Evolutionary conservation across 2,888 invertebrate genomes (phyloP).

Genomic region (Callyntrura sp.): DNA sequence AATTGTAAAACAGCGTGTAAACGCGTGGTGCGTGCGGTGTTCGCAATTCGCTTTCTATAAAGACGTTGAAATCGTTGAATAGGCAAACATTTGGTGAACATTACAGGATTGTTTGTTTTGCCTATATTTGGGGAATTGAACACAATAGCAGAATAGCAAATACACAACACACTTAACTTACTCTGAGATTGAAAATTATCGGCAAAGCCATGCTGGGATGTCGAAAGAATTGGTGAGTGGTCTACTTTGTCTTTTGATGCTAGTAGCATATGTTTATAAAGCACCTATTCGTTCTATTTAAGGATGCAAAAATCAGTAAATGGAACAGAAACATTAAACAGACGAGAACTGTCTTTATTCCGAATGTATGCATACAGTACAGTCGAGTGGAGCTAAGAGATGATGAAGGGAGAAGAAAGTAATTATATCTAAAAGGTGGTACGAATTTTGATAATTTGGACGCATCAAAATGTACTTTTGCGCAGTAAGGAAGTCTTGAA

Average conservation of each 20-base stretch:
- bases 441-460: conserved; percentile 23
- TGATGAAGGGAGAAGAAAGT: conserved; percentile 28
- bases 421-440: conserved; percentile 13
- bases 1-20: background rate
- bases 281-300: background rate
- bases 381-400: conserved; percentile 53
- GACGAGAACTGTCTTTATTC: conserved; percentile 66
- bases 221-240: conserved; percentile 3
- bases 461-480: conserved; percentile 34
- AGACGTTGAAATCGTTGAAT: conserved; percentile 29
- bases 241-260: background rate
- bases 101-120: conserved; percentile 31
- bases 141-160: conserved; percentile 15
- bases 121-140: conserved; percentile 21
- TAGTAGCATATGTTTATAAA: background rate
- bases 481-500: conserved; percentile 44
- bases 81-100: background rate
- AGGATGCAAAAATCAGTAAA: background rate
- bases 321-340: background rate
- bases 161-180: background rate
- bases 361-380: conserved; percentile 38
- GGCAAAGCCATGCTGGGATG: background rate
- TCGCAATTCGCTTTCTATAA: background rate
- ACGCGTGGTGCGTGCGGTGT: conserved; percentile 17
- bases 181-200: background rate